A percentile compares a stretch with the other conserved stretches of the same genome.
phyloP scores from a whole-genome alignment of 2,113 vertebrate genomes.

The Agelaius tricolor region DNA sequence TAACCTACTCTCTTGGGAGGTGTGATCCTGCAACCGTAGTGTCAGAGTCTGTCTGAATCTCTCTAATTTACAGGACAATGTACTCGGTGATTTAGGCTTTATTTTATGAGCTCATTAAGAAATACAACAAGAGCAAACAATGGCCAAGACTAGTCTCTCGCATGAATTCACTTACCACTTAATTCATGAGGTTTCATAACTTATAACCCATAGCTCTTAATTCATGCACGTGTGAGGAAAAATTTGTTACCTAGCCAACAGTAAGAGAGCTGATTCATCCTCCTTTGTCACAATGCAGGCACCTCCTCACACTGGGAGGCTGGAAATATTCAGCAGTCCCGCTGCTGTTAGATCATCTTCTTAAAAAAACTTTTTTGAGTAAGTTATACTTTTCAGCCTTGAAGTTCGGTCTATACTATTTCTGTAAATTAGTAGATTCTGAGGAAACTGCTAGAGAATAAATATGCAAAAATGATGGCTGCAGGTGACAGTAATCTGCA shows the following conservation, averaged over 20 bases:
- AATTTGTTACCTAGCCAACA: neutral
- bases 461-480: neutral
- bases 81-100: neutral
- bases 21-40: neutral
- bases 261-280: neutral
- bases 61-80: neutral
- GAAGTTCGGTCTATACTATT: neutral
- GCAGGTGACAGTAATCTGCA: neutral
- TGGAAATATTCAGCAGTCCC: neutral
- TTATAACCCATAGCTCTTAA: neutral
- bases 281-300: fast-evolving
- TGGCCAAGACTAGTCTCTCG: neutral
- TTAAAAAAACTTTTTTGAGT: neutral
- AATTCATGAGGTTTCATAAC: neutral
- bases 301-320: neutral
- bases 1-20: neutral
- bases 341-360: neutral
- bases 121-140: neutral
- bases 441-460: neutral
- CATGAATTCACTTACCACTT: neutral
- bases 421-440: neutral
- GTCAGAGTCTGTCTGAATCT: neutral
- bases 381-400: neutral
- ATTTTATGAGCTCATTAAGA: neutral
- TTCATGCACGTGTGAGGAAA: neutral